These are phyloP conservation scores for Ibidorhyncha struthersii DNA, from an alignment of 2,113 vertebrate genomes.

Conservation along the genomic window DNA sequence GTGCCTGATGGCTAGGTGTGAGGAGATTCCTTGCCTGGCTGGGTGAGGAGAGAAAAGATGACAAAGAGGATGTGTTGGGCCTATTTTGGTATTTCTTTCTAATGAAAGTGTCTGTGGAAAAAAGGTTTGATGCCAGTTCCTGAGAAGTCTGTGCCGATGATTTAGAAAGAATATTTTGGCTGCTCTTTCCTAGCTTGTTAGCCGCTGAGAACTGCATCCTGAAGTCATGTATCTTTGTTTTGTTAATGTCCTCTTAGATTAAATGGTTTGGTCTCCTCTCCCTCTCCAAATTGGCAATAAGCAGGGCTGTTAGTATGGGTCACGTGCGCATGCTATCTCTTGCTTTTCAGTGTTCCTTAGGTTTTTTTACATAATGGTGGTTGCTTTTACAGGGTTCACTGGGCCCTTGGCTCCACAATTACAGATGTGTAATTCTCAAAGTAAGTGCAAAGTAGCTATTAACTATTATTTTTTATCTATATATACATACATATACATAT, in stretches of 20 bases:
- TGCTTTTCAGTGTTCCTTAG: not conserved
- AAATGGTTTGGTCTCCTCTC: not conserved
- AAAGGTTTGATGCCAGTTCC: not conserved
- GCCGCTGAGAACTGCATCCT: not conserved
- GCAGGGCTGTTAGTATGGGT: not conserved
- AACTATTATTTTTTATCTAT: not conserved
- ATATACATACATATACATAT: too few species aligned
- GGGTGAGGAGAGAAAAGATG: not conserved
- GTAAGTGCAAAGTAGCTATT: not conserved
- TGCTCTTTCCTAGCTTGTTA: not conserved
- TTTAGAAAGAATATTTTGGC: not conserved
- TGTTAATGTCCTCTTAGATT: not conserved
- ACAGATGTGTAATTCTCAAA: not conserved
- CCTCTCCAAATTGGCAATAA: fast-evolving
- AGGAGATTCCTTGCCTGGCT: not conserved
- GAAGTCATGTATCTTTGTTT: not conserved
- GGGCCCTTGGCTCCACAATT: not conserved
- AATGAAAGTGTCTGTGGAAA: not conserved
- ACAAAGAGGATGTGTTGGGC: not conserved
- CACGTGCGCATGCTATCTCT: not conserved
- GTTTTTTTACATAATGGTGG: not conserved
- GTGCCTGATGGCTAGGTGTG: not conserved
- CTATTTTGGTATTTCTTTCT: not conserved
- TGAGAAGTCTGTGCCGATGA: not conserved
- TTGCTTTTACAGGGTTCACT: not conserved